Percentiles rank a stretch among this genome's conserved stretches.
Evolutionary conservation across 2,888 invertebrate genomes (phyloP).

Genomic region (Polydrusus cervinus): DNA sequence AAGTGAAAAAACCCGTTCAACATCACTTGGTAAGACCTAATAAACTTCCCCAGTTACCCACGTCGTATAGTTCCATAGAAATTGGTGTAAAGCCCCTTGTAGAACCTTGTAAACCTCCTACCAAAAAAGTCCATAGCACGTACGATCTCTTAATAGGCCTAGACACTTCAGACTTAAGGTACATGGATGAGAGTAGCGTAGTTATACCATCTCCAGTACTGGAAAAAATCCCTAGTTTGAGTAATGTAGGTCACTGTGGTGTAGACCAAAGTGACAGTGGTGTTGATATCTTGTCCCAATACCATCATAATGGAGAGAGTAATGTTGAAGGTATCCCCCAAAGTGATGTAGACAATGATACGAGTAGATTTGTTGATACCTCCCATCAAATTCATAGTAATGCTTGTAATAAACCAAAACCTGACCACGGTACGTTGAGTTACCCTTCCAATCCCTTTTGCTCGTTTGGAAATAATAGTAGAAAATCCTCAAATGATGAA

Average conservation of each 20-base stretch:
- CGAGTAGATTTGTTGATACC: conserved; percentile 12
- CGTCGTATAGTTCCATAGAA: conserved; percentile 53
- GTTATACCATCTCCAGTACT: conserved; percentile 85
- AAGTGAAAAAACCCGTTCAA: conserved; percentile 74
- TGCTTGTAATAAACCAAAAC: background rate
- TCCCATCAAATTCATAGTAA: conserved; percentile 11
- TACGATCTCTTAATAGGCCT: conserved; percentile 86
- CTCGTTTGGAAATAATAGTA: conserved; percentile 16
- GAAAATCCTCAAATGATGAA: background rate
- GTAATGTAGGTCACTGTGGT: conserved; percentile 39
- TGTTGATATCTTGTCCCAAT: background rate
- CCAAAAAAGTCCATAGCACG: conserved; percentile 68
- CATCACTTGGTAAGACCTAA: conserved; percentile 65
- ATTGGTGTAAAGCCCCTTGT: conserved; percentile 46
- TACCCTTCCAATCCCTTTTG: conserved; percentile 15
- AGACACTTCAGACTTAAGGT: conserved; percentile 90
- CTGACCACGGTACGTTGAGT: background rate
- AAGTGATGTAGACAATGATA: background rate
- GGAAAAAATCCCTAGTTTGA: conserved; percentile 79
- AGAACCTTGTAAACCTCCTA: conserved; percentile 44
- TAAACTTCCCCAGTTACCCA: conserved; percentile 44
- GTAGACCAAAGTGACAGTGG: conserved; percentile 11
- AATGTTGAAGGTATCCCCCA: background rate
- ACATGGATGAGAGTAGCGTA: conserved; percentile 93
- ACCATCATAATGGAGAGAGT: background rate